These are phyloP conservation scores for Lepas anatifera DNA, from an alignment of 2,888 invertebrate species.

Conservation along the genomic window DNA sequence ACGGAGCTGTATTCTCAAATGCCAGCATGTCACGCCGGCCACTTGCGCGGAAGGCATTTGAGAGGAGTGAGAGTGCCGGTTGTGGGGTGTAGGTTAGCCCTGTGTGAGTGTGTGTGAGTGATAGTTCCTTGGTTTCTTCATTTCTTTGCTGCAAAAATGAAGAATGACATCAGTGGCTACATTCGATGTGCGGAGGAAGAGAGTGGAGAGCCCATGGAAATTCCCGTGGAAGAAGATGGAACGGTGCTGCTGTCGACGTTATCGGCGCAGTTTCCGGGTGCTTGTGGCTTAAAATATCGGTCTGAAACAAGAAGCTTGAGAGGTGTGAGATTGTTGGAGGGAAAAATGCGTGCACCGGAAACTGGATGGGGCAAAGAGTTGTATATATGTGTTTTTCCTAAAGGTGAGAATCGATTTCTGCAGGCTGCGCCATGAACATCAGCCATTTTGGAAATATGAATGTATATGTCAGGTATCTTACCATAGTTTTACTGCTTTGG, in stretches of 20 bases:
- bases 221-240: conserved; percentile 91
- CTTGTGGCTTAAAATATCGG: conserved; percentile 85
- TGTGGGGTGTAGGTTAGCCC: too few species aligned
- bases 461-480: too few species aligned
- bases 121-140: neutral
- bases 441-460: too few species aligned
- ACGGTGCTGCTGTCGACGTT: conserved; percentile 86
- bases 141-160: neutral
- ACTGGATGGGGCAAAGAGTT: conserved; percentile 67
- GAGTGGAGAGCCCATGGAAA: conserved; percentile 88
- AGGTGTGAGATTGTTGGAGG: conserved; percentile 81
- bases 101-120: conserved; percentile 1
- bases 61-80: too few species aligned
- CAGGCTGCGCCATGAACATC: too few species aligned
- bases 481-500: too few species aligned
- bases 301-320: conserved; percentile 41
- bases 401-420: conserved; percentile 41
- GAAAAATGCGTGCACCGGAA: conserved; percentile 72
- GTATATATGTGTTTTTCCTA: conserved; percentile 53
- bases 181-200: conserved; percentile 94
- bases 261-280: conserved; percentile 92
- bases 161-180: too few species aligned
- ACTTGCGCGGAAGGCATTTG: too few species aligned
- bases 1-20: too few species aligned
- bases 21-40: too few species aligned